Evolutionary conservation across 2,888 invertebrate genomes (phyloP), one percentile per base, ranked within the genome.

Genomic region (Koerneria pararmatus): DNA sequence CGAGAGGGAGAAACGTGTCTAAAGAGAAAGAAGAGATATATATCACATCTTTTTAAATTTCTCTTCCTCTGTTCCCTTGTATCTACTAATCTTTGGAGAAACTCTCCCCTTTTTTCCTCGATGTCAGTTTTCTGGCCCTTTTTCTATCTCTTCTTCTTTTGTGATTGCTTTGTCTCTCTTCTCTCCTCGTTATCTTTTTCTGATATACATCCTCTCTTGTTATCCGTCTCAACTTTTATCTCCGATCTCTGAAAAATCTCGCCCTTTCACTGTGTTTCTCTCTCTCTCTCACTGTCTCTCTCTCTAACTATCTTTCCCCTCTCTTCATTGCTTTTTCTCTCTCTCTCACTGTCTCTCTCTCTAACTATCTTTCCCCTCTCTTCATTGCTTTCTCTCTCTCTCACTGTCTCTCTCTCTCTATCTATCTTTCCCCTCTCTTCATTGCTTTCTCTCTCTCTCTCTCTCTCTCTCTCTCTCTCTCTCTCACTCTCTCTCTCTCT

Each of bases 401-500:
- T 51, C 53, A 6, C 53, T 51, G 8, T 41, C 11, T 19, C 46
- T 19, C 46, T 41, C 46, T 19, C 46, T 15, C 48, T 61, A 6
- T 61, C 19, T 11, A 6, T 15, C 49, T 49, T 61, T 49, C 48
- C 32, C 19, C 48, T 61, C 49, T 49, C 48, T 11, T 61, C 15
- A 22, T 61, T 61, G 48, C 48, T 22, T 58, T 58, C 31, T n/a
- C n/a, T n/a, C n/a, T n/a, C n/a, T n/a, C n/a, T n/a, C 27, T 15
- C 27, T 32, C 15, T 19, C 11, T 32, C 11, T 32, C 19, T n/a
- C 32, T 22, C 46, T 37, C 32, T 22, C 56, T 48, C 34, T 54
- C 61, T 66, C 29, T 32, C 65, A 31, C 24, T 35, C 24, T 35
- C 11, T 57, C 31, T 65, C 31, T 53, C 24, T 66, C 60, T 60